Base-by-base conservation (phyloP, 1,140 invertebrate genomes). In the Drosophila athabasca region DNA sequence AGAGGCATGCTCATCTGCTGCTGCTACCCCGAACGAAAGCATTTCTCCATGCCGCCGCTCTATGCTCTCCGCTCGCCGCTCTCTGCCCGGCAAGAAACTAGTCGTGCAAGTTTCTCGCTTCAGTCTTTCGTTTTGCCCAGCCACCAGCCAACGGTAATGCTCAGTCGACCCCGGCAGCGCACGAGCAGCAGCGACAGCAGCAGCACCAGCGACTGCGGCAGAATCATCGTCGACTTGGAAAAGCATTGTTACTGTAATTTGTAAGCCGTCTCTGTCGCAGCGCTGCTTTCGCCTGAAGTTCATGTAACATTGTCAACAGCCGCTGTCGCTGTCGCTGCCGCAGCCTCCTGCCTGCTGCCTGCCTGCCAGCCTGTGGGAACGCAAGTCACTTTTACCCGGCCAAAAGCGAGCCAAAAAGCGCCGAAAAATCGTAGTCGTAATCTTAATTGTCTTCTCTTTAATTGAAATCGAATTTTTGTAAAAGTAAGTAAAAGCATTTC, bases 281-380 rank as follows among this genome's bases (percentile, higher is more conserved):
- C 67, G 75, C 84, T 88, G 83, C 83, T 88, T 88, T 88, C 83
- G 84, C 79, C 77, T 41, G 54, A 77, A 69, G 73, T 77, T 83
- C 77, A 91, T 91, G 89, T 91, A 90, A 91, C 90, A 90, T 90
- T 90, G 85, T 84, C 90, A 90, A 90, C 90, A 62, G 60, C 6
- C 52, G 3, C 31, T 9, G 31, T 3, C 31, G 29, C 72, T 74
- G 72, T 62, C 62, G 3, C 35, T 0, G 35, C 35, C 35, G 29
- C 73, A 75, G 73, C 71, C 62, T 74, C 62, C 49, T 68, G 62
- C 43, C 71, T 45, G 41, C 71, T 45, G 41, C 52, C 52, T 22
- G 39, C 62, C 62, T 53, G 35, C 26, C 59, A 57, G 58, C 61
- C 55, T 73, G 65, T 77, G 75, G 75, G 64, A 77, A 69, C 43